These are phyloP conservation scores for Archilochus colubris DNA, from an alignment of 2,113 vertebrate genomes.

Conservation along the genomic window DNA sequence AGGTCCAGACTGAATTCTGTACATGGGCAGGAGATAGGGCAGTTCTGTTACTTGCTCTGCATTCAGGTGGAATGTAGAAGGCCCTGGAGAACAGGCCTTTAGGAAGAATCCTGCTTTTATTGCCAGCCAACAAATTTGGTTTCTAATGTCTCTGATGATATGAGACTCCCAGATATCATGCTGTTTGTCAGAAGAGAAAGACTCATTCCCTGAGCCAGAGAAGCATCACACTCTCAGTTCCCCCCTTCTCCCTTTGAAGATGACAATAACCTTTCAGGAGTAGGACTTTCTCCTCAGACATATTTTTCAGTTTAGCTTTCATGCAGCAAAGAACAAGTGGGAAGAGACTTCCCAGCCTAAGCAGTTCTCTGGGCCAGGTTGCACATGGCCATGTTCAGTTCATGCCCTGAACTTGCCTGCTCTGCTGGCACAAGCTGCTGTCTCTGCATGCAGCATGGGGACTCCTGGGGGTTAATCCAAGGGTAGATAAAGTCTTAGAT, in stretches of 20 bases:
- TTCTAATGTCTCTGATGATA: neutral
- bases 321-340: neutral
- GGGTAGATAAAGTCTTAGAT: neutral
- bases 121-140: neutral
- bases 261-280: neutral
- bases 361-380: neutral
- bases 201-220: neutral
- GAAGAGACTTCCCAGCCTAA: neutral
- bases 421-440: neutral
- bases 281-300: neutral
- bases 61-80: neutral
- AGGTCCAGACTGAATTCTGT: neutral
- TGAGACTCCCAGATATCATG: neutral
- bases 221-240: neutral
- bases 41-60: neutral
- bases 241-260: neutral
- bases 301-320: neutral
- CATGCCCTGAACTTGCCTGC: no score
- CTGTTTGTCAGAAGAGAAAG: neutral
- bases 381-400: no score
- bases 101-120: neutral
- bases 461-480: neutral
- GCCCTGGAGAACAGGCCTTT: neutral
- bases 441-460: neutral
- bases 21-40: rapidly evolving